Conservation (phyloP, 1,140 invertebrate genomes). For the Diachasma alloeum region DNA sequence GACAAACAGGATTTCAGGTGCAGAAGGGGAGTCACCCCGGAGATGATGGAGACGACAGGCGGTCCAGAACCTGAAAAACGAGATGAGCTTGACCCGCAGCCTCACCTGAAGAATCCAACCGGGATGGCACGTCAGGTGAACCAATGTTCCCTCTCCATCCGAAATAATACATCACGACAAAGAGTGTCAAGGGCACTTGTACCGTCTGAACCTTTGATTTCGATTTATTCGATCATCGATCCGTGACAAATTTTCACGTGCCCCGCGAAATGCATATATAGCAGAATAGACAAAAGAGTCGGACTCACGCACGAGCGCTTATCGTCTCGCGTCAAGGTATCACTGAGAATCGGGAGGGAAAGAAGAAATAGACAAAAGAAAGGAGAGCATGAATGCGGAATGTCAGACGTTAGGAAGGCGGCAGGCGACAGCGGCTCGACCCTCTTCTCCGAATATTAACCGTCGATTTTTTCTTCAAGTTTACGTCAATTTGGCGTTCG, state of each 20-base stretch:
- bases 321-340: not conserved
- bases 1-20: constrained; percentile 11
- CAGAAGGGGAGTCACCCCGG: not conserved
- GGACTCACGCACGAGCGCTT: constrained; percentile 4
- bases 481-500: constrained; percentile 31
- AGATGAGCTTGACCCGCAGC: constrained; percentile 25
- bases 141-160: not conserved
- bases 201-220: not conserved
- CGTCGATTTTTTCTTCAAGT: not conserved
- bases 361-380: not conserved
- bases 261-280: not conserved
- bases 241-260: constrained; percentile 7
- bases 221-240: constrained; percentile 27
- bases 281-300: constrained; percentile 14
- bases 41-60: constrained; percentile 9
- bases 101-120: constrained; percentile 20
- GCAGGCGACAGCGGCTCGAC: too few species aligned
- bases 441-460: too few species aligned
- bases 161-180: not conserved
- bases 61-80: constrained; percentile 56
- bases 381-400: constrained; percentile 21
- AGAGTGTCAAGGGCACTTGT: constrained; percentile 29
- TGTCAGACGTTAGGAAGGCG: not conserved
- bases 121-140: not conserved
- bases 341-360: not conserved